These are phyloP conservation scores for Perizoma flavofasciatum DNA, from an alignment of 2,888 invertebrate genomes.

Conservation along the genomic window DNA sequence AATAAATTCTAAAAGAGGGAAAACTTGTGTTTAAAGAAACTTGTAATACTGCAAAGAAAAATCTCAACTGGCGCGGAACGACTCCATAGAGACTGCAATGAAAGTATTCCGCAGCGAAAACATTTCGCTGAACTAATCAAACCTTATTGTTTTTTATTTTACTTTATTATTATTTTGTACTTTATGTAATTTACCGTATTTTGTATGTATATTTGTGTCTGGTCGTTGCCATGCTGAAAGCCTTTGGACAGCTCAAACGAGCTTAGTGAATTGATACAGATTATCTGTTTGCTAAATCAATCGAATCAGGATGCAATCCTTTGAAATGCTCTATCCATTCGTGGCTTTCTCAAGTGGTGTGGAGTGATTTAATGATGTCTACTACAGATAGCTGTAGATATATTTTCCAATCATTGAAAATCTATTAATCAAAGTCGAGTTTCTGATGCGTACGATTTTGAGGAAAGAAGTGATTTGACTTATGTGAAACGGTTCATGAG, in stretches of 20 bases:
- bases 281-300: too few species aligned
- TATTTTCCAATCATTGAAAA: constrained; percentile 2
- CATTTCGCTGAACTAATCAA: too few species aligned
- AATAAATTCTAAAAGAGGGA: too few species aligned
- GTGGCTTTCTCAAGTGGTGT: constrained; percentile 7
- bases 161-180: too few species aligned
- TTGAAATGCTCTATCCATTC: constrained; percentile 3
- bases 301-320: constrained; percentile 1
- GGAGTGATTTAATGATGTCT: constrained; percentile 6
- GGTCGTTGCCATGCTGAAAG: too few species aligned
- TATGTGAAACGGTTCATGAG: too few species aligned
- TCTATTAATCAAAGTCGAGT: not conserved
- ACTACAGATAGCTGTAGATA: constrained; percentile 4
- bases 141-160: too few species aligned
- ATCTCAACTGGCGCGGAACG: not conserved
- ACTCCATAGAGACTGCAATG: not conserved
- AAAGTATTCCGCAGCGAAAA: too few species aligned
- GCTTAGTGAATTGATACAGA: not conserved
- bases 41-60: not conserved
- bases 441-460: constrained; percentile 2
- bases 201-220: too few species aligned
- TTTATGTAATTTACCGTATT: too few species aligned
- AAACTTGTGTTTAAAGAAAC: too few species aligned
- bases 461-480: not conserved
- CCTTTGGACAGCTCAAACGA: too few species aligned